A percentile compares a stretch with the other conserved stretches of the same genome.
Evolutionary conservation across 1,140 invertebrate species (phyloP).

Genomic region (Drosophila pseudoananassae): DNA sequence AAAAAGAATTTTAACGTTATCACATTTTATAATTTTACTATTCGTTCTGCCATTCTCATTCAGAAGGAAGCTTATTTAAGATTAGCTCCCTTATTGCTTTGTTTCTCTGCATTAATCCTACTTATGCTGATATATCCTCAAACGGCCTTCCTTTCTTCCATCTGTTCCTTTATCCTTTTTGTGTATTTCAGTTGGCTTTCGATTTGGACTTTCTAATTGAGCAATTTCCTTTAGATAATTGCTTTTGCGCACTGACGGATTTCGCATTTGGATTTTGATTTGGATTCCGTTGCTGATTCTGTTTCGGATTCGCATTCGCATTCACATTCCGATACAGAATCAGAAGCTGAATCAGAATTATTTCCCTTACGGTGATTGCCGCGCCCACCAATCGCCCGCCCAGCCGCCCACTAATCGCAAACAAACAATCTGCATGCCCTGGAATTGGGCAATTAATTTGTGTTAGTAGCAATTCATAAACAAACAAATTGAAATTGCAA

Average conservation of each 20-base stretch:
- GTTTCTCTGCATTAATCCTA: neutral
- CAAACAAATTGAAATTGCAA: slow-evolving; percentile 64
- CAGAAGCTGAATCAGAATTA: neutral
- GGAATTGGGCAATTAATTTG: slow-evolving; percentile 52
- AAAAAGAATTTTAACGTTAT: no score
- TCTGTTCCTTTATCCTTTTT: slow-evolving; percentile 2
- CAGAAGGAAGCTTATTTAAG: neutral
- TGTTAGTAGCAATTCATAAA: slow-evolving; percentile 38
- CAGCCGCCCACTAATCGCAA: slow-evolving; percentile 15
- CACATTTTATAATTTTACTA: no score
- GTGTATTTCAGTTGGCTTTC: slow-evolving; percentile 51
- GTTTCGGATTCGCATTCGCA: neutral
- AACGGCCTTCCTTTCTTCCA: no score
- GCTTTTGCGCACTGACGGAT: slow-evolving; percentile 48
- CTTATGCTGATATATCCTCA: neutral
- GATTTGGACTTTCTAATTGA: slow-evolving; percentile 69
- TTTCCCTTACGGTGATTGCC: neutral
- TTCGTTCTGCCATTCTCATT: no score
- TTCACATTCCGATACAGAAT: neutral
- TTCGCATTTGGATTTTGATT: slow-evolving; percentile 31
- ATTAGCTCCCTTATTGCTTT: neutral
- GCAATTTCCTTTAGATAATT: slow-evolving; percentile 74
- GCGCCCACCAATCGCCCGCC: slow-evolving; percentile 18
- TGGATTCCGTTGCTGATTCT: slow-evolving; percentile 1
- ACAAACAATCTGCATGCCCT: slow-evolving; percentile 13